These are phyloP conservation scores for Suricata suricatta DNA, from an alignment of 2,113 vertebrate genomes.

Conservation along the genomic window DNA sequence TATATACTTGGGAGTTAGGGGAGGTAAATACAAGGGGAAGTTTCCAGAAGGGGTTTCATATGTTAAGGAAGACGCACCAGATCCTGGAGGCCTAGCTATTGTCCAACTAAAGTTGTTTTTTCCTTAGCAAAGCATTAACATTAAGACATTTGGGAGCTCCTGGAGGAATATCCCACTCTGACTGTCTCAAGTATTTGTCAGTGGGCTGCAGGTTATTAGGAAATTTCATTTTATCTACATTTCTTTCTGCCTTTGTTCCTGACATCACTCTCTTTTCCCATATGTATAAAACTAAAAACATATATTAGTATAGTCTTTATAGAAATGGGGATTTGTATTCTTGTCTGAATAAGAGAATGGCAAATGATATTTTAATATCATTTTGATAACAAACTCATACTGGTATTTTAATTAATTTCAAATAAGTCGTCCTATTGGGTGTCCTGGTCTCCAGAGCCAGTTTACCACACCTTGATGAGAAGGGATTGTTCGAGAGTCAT, in stretches of 20 bases:
- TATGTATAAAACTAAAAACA: not conserved
- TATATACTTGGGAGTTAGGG: not conserved
- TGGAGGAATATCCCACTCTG: not conserved
- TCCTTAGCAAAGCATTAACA: not conserved
- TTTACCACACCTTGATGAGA: not conserved
- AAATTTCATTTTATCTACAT: not conserved
- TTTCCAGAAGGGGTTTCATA: not conserved
- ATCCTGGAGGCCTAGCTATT: not conserved
- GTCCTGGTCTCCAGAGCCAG: not conserved
- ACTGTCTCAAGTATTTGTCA: not conserved
- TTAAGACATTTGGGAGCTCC: not conserved
- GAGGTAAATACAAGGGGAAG: not conserved
- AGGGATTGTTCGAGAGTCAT: not conserved
- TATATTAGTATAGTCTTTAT: not conserved
- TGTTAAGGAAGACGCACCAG: not conserved
- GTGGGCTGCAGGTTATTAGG: not conserved
- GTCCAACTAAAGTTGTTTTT: not conserved
- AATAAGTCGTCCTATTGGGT: not conserved
- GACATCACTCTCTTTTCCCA: not conserved
- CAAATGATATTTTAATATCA: not conserved
- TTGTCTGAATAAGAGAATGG: not conserved
- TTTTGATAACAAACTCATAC: not conserved
- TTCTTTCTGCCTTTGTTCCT: not conserved
- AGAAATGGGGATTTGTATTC: not conserved
- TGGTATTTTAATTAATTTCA: constrained; percentile 40